Evolutionary conservation across 2,113 vertebrate genomes (phyloP).

Genomic region (Passer montanus): DNA sequence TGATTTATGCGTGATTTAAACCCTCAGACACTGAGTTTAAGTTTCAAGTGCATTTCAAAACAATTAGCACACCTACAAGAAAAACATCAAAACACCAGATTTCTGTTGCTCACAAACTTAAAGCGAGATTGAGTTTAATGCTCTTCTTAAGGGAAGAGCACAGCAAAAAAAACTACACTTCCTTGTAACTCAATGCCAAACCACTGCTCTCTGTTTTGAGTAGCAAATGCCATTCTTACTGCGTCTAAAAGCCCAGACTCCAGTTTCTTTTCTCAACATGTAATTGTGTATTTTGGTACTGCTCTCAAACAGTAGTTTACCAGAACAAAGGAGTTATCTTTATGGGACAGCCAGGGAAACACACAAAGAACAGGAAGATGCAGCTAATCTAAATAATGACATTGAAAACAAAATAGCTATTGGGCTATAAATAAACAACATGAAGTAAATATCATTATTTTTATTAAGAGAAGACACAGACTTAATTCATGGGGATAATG

Average conservation of each 20-base stretch:
- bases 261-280: slow-evolving; percentile 43
- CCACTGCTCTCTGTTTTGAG: slow-evolving; percentile 24
- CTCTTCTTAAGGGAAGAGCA: slow-evolving; percentile 13
- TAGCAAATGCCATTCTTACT: slow-evolving; percentile 19
- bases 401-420: slow-evolving; percentile 26
- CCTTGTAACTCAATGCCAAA: slow-evolving; percentile 10
- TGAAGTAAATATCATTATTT: slow-evolving; percentile 14
- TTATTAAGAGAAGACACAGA: not conserved
- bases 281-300: slow-evolving; percentile 48
- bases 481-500: not conserved
- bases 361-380: slow-evolving; percentile 52
- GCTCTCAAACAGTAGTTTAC: slow-evolving; percentile 38
- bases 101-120: not conserved
- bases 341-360: slow-evolving; percentile 44
- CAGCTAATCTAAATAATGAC: slow-evolving; percentile 50
- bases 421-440: slow-evolving; percentile 25
- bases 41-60: slow-evolving; percentile 30
- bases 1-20: not conserved
- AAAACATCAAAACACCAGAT: not conserved
- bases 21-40: not conserved
- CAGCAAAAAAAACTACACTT: not conserved
- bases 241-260: not conserved
- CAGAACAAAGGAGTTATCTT: slow-evolving; percentile 65
- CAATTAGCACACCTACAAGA: not conserved
- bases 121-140: not conserved